Evolutionary conservation across 2,797 vertebrate species (phyloP).

Genomic region (Bovichtus diacanthus): DNA sequence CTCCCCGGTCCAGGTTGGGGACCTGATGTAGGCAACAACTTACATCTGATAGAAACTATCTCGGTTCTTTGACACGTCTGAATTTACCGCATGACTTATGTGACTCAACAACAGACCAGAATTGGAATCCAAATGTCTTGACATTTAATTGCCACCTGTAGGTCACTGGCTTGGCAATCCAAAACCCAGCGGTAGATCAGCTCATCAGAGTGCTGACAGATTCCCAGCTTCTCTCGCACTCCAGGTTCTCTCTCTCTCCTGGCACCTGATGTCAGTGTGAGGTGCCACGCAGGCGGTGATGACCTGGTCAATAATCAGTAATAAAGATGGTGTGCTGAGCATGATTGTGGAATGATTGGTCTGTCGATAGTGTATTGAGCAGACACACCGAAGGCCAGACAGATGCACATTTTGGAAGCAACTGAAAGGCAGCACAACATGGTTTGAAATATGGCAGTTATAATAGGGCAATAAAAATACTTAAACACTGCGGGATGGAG

Average conservation of each 20-base stretch:
- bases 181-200: conserved; percentile 75
- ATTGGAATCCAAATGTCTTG: conserved; percentile 83
- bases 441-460: conserved; percentile 58
- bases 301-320: conserved; percentile 95
- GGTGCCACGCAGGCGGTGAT: conserved; percentile 84
- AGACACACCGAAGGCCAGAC: conserved; percentile 67
- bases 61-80: conserved; percentile 67
- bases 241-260: conserved; percentile 42
- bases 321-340: conserved; percentile 95
- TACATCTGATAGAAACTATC: conserved; percentile 63
- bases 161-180: conserved; percentile 74
- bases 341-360: conserved; percentile 95
- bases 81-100: conserved; percentile 75
- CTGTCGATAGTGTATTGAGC: conserved; percentile 89
- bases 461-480: conserved; percentile 59
- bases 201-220: conserved; percentile 74
- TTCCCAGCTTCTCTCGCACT: conserved; percentile 50
- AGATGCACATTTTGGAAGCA: conserved; percentile 72
- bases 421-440: conserved; percentile 62
- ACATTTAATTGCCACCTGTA: conserved; percentile 83
- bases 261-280: conserved; percentile 89
- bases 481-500: conserved; percentile 31
- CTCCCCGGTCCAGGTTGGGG: conserved; percentile 21
- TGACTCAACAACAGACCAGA: conserved; percentile 73
- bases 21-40: conserved; percentile 56